Percentiles rank a stretch among this genome's conserved stretches.
These are phyloP conservation scores for Mythimna impura DNA, from an alignment of 2,888 invertebrate species.

Conservation along the genomic window DNA sequence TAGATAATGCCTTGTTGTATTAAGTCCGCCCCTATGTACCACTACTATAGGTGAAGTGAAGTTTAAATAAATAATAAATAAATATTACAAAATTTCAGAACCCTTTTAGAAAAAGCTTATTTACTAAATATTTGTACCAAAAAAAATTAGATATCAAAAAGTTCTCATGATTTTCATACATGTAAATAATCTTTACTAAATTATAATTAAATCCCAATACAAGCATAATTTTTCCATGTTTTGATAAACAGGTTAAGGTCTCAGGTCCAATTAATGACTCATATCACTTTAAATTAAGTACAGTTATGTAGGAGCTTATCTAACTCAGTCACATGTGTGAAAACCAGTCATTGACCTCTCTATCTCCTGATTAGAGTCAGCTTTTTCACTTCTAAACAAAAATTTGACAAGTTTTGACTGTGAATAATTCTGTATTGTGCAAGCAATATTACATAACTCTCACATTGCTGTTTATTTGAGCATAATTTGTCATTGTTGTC, in stretches of 20 bases:
- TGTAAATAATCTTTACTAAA: too few species aligned
- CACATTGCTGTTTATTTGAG: not conserved
- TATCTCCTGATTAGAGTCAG: conserved; percentile 29
- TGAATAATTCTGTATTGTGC: not conserved
- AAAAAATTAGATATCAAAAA: conserved; percentile 31
- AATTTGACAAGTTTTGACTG: not conserved
- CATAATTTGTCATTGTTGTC: conserved; percentile 11
- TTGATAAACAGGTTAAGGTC: conserved; percentile 44
- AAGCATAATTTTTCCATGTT: conserved; percentile 4
- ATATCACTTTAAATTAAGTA: conserved; percentile 29
- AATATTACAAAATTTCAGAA: not conserved
- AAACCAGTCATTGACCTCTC: conserved; percentile 41
- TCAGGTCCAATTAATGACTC: conserved; percentile 25
- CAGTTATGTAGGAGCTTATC: conserved; percentile 44
- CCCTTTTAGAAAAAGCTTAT: not conserved
- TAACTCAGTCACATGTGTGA: conserved; percentile 9
- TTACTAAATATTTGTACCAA: not conserved
- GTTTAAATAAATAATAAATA: too few species aligned
- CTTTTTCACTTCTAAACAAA: conserved; percentile 23
- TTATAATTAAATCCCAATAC: conserved; percentile 4
- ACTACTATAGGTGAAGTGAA: too few species aligned
- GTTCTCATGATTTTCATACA: conserved; percentile 5
- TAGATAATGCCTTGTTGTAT: too few species aligned
- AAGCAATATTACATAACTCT: not conserved
- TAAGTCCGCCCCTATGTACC: too few species aligned